phyloP scores from a whole-genome alignment of 2,888 invertebrate genomes.

The Steinernema hermaphroditum region DNA sequence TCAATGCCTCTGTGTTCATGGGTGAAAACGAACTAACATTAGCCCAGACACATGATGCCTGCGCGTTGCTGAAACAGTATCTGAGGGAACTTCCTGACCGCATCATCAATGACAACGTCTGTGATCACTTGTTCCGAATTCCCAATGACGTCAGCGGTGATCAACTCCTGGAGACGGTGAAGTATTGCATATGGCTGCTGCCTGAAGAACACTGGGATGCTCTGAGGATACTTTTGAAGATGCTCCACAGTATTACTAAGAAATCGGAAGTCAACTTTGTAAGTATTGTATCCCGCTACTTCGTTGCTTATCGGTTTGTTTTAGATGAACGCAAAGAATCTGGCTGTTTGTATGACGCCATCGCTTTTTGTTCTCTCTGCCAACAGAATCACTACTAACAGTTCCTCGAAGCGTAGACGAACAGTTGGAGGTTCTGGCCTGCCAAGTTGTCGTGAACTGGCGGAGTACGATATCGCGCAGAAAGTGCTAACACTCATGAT shows the following conservation, averaged over 20 bases:
- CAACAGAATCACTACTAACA: background rate
- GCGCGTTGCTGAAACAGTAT: background rate
- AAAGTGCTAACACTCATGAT: slow-evolving; percentile 11
- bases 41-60: slow-evolving; percentile 7
- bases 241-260: background rate
- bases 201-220: background rate
- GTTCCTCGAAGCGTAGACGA: slow-evolving; percentile 11
- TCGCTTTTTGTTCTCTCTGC: slow-evolving; percentile 1
- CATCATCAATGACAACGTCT: background rate
- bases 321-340: slow-evolving; percentile 10
- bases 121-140: slow-evolving; percentile 2
- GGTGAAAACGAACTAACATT: background rate
- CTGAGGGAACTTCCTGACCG: slow-evolving; percentile 6
- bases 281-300: background rate
- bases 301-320: background rate
- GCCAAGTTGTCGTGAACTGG: background rate
- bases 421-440: background rate
- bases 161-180: background rate
- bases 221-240: slow-evolving; percentile 2
- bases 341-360: slow-evolving; percentile 7
- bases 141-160: background rate
- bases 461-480: background rate
- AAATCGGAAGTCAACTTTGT: background rate
- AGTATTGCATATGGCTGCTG: slow-evolving; percentile 6
- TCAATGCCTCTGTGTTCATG: slow-evolving; percentile 8